These are phyloP conservation scores for Ophion slaviceki DNA, from an alignment of 2,888 invertebrate species.

Conservation along the genomic window DNA sequence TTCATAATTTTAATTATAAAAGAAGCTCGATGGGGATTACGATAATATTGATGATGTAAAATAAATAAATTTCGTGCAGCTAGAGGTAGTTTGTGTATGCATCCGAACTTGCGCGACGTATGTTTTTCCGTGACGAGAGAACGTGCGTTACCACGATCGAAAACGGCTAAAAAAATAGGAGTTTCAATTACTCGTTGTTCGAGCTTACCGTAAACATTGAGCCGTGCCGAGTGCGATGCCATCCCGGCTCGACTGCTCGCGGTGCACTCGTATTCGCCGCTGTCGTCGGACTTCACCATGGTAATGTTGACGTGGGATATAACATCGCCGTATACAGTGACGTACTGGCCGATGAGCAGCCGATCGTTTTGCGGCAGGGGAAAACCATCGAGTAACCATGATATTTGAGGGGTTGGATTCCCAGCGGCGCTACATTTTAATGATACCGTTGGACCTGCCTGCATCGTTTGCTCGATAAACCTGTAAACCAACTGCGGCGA, in stretches of 20 bases:
- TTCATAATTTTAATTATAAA: too few relatives aligned
- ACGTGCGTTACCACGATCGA: too few relatives aligned
- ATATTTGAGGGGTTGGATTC: slow-evolving; percentile 96
- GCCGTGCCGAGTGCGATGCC: slow-evolving; percentile 83
- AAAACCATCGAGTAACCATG: slow-evolving; percentile 95
- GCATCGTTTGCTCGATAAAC: slow-evolving; percentile 96
- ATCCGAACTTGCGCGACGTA: too few relatives aligned
- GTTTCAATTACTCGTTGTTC: not conserved
- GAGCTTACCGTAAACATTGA: slow-evolving; percentile 86
- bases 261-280: slow-evolving; percentile 85
- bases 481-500: slow-evolving; percentile 92
- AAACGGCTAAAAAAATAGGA: not conserved
- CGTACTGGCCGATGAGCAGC: slow-evolving; percentile 84
- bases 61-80: too few relatives aligned
- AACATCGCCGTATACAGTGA: slow-evolving; percentile 84
- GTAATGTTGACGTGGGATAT: slow-evolving; percentile 84
- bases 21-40: too few relatives aligned
- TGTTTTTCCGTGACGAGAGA: too few relatives aligned
- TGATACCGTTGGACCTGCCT: slow-evolving; percentile 95
- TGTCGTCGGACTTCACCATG: slow-evolving; percentile 84
- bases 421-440: slow-evolving; percentile 97
- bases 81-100: too few relatives aligned
- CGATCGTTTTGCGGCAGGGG: slow-evolving; percentile 90
- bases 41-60: too few relatives aligned
- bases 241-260: slow-evolving; percentile 85